Evolutionary conservation across 2,888 invertebrate genomes (phyloP), one percentile per base, ranked within the genome.

Genomic region (Anodontia alba): DNA sequence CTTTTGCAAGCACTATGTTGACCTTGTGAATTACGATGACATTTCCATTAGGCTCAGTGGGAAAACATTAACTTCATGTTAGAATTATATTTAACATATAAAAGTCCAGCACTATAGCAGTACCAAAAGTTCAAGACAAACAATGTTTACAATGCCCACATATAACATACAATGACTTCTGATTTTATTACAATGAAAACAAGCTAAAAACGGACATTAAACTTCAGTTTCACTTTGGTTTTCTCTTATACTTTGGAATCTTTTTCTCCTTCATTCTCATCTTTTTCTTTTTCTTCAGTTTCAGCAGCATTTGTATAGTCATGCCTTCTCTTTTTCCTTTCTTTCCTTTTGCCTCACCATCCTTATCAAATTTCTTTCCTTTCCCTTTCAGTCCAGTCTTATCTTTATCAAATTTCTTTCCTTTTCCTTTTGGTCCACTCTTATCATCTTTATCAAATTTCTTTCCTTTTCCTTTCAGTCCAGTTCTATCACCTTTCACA

Each of bases 201-300:
- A n/a, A n/a, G n/a, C n/a, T n/a, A n/a, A n/a, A n/a, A n/a, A n/a
- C n/a, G n/a, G n/a, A n/a, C n/a, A n/a, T n/a, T n/a, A n/a, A n/a
- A n/a, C n/a, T n/a, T n/a, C n/a, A n/a, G n/a, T n/a, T n/a, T n/a
- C 17, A 46, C 17, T 46, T 46, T 46, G 12, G 43, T 29, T 69
- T 69, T 46, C 66, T 66, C 67, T 74, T 76, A n/a, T 57, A 51
- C 51, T 73, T 78, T 43, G 67, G 69, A 46, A 66, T 71, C 54
- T 80, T 77, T 54, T 72, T 80, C 54, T 77, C 70, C 43, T 76
- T 76, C 70, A 79, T 51, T 68, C 78, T 80, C 77, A 75, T 36
- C 49, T 82, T 80, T 62, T 42, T 49, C 67, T 76, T 75, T 46
- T 66, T 78, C 70, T 71, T 78, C 36, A 62, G 31, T 62, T 76